A percentile compares a stretch with the other conserved stretches of the same genome.
phyloP scores from a whole-genome alignment of 1,140 invertebrate species.

The Apis laboriosa region DNA sequence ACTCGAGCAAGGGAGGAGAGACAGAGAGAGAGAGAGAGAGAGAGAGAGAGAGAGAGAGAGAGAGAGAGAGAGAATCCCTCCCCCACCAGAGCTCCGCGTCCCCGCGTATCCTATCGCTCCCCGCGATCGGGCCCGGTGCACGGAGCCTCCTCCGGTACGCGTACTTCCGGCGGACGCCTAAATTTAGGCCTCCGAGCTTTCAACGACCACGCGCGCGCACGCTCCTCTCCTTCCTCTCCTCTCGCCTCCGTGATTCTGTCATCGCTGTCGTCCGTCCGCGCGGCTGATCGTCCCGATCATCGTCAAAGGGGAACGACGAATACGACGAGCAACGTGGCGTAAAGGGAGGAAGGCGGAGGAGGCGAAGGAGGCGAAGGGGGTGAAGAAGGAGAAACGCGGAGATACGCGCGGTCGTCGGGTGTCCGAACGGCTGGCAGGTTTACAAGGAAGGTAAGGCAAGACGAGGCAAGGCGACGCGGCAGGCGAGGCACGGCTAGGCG shows the following conservation, averaged over 20 bases:
- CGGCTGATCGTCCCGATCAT: background rate
- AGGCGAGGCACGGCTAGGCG: background rate
- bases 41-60: conserved; percentile 12
- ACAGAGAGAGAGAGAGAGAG: background rate
- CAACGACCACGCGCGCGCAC: background rate
- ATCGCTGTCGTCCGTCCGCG: no score
- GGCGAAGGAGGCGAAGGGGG: conserved; percentile 32
- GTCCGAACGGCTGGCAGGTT: conserved; percentile 60
- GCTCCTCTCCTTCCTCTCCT: no score
- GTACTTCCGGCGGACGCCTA: conserved; percentile 68
- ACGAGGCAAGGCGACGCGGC: conserved; percentile 30
- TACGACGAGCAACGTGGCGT: background rate
- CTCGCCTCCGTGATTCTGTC: background rate
- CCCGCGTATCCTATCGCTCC: conserved; percentile 49
- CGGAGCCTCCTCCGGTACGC: conserved; percentile 53
- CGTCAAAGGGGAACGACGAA: conserved; percentile 40
- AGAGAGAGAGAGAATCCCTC: background rate
- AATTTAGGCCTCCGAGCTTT: conserved; percentile 69
- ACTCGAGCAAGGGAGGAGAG: background rate
- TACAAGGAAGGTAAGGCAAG: conserved; percentile 61
- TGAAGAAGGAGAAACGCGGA: conserved; percentile 22
- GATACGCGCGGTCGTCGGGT: conserved; percentile 43
- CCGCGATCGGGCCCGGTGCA: conserved; percentile 53
- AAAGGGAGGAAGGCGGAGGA: conserved; percentile 44
- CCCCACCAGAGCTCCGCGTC: conserved; percentile 10